Evolutionary conservation across 2,888 invertebrate genomes (phyloP), one percentile per base, ranked within the genome.

Genomic region (Sussaba pulchella): DNA sequence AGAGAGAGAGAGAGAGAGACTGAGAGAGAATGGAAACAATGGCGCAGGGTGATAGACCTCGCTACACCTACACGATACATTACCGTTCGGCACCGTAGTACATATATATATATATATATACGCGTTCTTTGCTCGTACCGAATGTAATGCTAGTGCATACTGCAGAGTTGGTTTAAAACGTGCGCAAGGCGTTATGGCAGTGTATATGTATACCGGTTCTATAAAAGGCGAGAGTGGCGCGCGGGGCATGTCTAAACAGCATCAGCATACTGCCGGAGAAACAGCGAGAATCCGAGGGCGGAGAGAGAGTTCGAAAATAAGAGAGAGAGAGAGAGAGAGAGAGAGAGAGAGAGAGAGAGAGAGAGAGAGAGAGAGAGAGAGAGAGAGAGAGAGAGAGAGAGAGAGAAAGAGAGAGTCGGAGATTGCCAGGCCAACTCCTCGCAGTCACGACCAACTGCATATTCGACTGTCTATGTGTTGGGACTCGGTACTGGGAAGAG

Each of bases 151-250:
- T 41, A 14, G 19, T 24, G 39, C 17, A 54, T 24, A 54, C 41
- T 14, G 59, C 39, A 39, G 57, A 61, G 52, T 54, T 57, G 52
- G 45, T 77, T 64, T 43, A 36, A 70, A 59, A 64, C 76, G 19
- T 52, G 64, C 45, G 64, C 26, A 17, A n/a, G 17, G 52, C 26
- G 61, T 17, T 74, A 70, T 64, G 61, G 47, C 45, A 72, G 24
- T 39, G 45, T 66, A 61, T 69, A 43, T 66, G 59, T 80, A 75
- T 80, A 80, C 80, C 80, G 80, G 80, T 80, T 80, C 80, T 80
- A 75, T 80, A 80, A 80, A 80, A 80, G 80, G 80, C 80, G 80
- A 80, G 80, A 80, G 80, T 80, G 80, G 75, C 75, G 75, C 75
- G 52, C 57, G 52, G 71, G 75, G 67, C 67, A 75, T 72, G 71